Base-by-base conservation (phyloP, 2,888 invertebrate species). In the Tromatobia lineatoria region DNA sequence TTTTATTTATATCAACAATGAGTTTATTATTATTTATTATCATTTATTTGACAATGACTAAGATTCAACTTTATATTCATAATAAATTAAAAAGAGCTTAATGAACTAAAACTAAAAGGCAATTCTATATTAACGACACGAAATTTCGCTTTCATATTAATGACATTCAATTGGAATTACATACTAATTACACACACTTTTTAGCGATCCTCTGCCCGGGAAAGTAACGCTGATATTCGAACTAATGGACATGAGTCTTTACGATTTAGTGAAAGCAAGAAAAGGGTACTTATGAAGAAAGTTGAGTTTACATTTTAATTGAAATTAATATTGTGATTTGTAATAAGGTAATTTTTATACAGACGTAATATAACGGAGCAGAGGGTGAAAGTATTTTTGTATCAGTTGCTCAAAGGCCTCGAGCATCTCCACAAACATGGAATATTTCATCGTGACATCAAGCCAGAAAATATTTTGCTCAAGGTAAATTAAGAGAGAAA, bases 391-490 rank as follows among this genome's bases (percentile, higher is more conserved):
- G 93, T 93, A 81, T 96, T 95, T 90, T 93, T 96, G 89, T 96
- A 95, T 91, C 96, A 96, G 90, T 92, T 96, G 74, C 92, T 95
- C 67, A 95, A 94, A 90, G 96, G 96, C 13, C 90, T 96, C 29
- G 94, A 95, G 75, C 95, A 96, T 92, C 94, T 96, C 84, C 96
- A 96, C 89, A 94, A 94, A 89, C 95, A 95, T 91, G 95, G 95
- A 8, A 92, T 95, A 54, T 96, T 96, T 92, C 96, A 96, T 92
- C 92, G 96, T 59, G 96, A 96, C 90, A 95, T 96, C 3, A 96
- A 96, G 92, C 96, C 96, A 23, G 96, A 96, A 94, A 96, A 96
- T 93, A 95, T 96, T 88, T 92, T 96, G 67, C 94, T 96, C 1
- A 95, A 95, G 94, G 94, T 95, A 38, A 38, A 38, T 38, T 8